phyloP scores from a whole-genome alignment of 2,888 invertebrate species.

The Margaritifera margaritifera region DNA sequence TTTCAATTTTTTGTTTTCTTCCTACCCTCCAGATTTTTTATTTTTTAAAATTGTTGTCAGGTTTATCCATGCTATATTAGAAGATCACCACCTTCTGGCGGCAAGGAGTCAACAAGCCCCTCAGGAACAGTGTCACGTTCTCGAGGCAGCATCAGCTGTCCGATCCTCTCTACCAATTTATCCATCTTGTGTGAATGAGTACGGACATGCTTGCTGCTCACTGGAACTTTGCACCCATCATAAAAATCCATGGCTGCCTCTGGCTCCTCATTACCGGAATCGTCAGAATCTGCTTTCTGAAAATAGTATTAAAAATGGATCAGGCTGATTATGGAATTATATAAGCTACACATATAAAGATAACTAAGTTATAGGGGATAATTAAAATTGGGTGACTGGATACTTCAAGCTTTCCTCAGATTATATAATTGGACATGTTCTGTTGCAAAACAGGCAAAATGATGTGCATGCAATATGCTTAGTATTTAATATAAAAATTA shows the following conservation, averaged over 20 bases:
- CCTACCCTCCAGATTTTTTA: too few species aligned
- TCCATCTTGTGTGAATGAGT: slow-evolving; percentile 69
- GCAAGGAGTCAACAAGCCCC: slow-evolving; percentile 81
- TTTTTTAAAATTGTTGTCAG: too few species aligned
- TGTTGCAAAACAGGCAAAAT: too few species aligned
- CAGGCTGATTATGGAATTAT: too few species aligned
- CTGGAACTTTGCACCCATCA: slow-evolving; percentile 34
- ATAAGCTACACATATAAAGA: too few species aligned
- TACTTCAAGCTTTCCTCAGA: too few species aligned
- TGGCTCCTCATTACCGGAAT: slow-evolving; percentile 96
- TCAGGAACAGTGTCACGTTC: slow-evolving; percentile 77
- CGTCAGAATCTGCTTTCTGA: slow-evolving; percentile 88
- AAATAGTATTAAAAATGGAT: slow-evolving; percentile 20
- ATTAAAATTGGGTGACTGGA: too few species aligned
- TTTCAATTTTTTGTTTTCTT: too few species aligned
- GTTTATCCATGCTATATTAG: not conserved
- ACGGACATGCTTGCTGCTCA: slow-evolving; percentile 24
- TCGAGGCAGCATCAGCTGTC: slow-evolving; percentile 77
- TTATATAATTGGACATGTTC: too few species aligned
- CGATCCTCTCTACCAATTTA: slow-evolving; percentile 78
- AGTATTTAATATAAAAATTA: too few species aligned
- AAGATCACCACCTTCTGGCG: slow-evolving; percentile 79
- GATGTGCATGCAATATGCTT: too few species aligned
- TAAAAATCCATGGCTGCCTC: slow-evolving; percentile 77
- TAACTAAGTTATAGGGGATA: too few species aligned